Base-by-base conservation (phyloP, 2,113 vertebrate species). In the Leucopternis melanops region DNA sequence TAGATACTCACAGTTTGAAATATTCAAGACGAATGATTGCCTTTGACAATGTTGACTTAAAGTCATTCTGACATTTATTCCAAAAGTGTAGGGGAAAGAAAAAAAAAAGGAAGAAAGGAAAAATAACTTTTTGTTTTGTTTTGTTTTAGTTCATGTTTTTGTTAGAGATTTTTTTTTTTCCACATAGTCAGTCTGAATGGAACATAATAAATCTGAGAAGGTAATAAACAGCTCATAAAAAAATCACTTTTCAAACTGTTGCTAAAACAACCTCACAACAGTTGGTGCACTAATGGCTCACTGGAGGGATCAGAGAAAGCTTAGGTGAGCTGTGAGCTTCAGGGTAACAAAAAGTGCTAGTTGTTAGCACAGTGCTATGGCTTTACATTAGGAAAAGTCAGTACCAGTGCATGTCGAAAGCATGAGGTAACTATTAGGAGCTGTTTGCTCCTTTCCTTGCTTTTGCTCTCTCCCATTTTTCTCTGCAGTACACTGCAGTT, bases 221-320 rank as follows among this genome's bases (percentile, higher is more conserved):
- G 92, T 90, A 97, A 97, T 97, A 97, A 97, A 97, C 97, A 95
- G 95, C 89, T 94, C 95, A 91, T 96, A 95, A 97, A 95, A 97
- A 97, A 96, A 89, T 94, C 86, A 61, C 95, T 93, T 95, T 95
- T 96, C 69, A 88, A 96, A 96, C 95, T 67, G 83, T 95, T 95
- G 83, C 85, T 95, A 58, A 97, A 96, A 89, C 80, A 91, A 81
- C 86, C 55, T 94, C 86, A 91, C 90, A 95, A 94, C 95, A 96
- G 95, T 96, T 96, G 92, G 84, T 71, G 73, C 71, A 54, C 78
- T 27, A 74, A 91, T 83, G 40, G 89, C 82, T 89, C 92, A 86
- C 90, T 87, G 77, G 87, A 92, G 86, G 84, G 81, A 77, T 83
- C 73, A 94, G 79, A 79, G 25, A 67, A 95, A 94, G 62, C 67